Base-by-base conservation (phyloP, 2,113 vertebrate species). In the Apistogramma diplotaenia region DNA sequence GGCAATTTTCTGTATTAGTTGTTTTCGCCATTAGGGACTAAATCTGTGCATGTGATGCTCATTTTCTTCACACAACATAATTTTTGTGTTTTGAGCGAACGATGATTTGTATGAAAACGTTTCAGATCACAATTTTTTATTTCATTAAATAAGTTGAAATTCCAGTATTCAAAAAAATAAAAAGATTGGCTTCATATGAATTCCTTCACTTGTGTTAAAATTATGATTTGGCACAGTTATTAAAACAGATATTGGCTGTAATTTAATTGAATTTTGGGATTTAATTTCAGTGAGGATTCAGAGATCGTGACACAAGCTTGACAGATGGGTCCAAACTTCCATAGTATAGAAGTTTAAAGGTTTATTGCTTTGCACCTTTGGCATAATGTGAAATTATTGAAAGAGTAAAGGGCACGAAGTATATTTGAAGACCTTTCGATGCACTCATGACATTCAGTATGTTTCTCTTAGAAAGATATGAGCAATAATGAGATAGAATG, bases 391-490 rank as follows among this genome's bases (percentile, higher is more conserved):
- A n/a, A n/a, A n/a, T n/a, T n/a, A n/a, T 78, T 58, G 53, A 80
- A 31, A 23, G 43, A 57, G 35, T 35, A 59, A 71, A 29, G 46
- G 74, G 49, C 55, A 46, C 74, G 33, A 73, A 85, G 29, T 72
- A 33, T 76, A 75, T 81, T 65, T 65, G 35, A 61, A 85, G 84
- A 88, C 79, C 83, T 87, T 86, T 83, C 70, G 67, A 86, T 75
- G 51, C 23, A 59, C 31, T 83, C 81, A 74, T 91, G 89, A 88
- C 84, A 86, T 91, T 92, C 86, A 79, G 61, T 79, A 27, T 85
- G 54, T 74, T 87, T 56, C 55, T 78, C 65, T 84, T 67, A 31
- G 85, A 67, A 83, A 49, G 31, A 72, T 76, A 54, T 74, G 35
- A 88, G 19, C 55, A 56, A 82, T 74, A 23, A 78, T 10, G 59